Percentiles rank a stretch among this genome's conserved stretches.
phyloP scores from a whole-genome alignment of 2,797 vertebrate species.

The Percopsis omiscomaycus region DNA sequence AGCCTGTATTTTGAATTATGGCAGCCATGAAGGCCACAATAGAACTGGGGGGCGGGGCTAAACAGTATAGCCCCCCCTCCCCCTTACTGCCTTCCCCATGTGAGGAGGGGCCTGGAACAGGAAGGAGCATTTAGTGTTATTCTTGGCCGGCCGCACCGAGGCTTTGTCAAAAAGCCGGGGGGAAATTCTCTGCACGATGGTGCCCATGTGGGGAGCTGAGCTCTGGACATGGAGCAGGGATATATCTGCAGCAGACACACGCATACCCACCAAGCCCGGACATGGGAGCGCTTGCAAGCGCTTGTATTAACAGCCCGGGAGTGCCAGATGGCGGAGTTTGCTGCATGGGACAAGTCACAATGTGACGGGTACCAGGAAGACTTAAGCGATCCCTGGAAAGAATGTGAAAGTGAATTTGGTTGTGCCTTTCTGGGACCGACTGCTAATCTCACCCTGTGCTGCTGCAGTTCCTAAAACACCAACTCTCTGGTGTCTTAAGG shows the following conservation, averaged over 20 bases:
- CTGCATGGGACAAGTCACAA: neutral
- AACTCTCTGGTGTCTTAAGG: neutral
- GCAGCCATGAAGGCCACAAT: slow-evolving; percentile 61
- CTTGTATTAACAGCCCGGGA: slow-evolving; percentile 19
- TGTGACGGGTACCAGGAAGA: neutral
- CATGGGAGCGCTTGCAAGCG: slow-evolving; percentile 41
- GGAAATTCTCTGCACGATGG: slow-evolving; percentile 71
- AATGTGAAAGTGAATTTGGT: slow-evolving; percentile 8
- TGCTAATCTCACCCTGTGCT: neutral
- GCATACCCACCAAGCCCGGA: slow-evolving; percentile 50
- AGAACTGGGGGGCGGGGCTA: slow-evolving; percentile 44
- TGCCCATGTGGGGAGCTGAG: slow-evolving; percentile 68
- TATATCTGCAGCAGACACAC: slow-evolving; percentile 64
- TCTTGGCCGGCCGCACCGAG: slow-evolving; percentile 73
- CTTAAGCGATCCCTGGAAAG: slow-evolving; percentile 5
- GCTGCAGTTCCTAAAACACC: neutral
- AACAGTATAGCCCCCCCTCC: slow-evolving; percentile 43
- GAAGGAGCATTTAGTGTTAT: slow-evolving; percentile 75
- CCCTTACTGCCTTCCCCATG: slow-evolving; percentile 69
- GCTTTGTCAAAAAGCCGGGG: slow-evolving; percentile 74
- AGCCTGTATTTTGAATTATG: slow-evolving; percentile 75
- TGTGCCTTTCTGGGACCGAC: neutral
- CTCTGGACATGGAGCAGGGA: slow-evolving; percentile 38
- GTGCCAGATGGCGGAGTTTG: slow-evolving; percentile 20
- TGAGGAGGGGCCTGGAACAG: slow-evolving; percentile 49